Percentiles rank a stretch among this genome's conserved stretches.
These are phyloP conservation scores for Poecilia picta DNA, from an alignment of 2,797 vertebrate species.

Conservation along the genomic window DNA sequence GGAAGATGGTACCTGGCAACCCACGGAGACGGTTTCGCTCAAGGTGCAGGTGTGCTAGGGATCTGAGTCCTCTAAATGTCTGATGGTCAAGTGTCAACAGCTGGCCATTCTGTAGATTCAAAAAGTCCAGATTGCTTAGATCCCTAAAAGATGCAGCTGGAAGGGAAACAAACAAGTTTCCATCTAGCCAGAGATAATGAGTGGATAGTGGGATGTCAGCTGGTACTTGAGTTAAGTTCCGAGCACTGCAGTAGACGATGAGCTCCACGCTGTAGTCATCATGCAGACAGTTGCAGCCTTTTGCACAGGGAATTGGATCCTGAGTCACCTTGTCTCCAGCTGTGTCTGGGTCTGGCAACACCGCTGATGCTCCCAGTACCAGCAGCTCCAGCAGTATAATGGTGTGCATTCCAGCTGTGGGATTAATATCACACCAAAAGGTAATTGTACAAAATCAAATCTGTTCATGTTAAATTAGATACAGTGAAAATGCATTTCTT, in stretches of 20 bases:
- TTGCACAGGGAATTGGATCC: constrained; percentile 82
- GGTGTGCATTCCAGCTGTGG: constrained; percentile 76
- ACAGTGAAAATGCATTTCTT: not conserved
- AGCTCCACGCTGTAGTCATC: constrained; percentile 89
- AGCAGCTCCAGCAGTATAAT: constrained; percentile 73
- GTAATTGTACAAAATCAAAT: not conserved
- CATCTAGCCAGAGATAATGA: constrained; percentile 91
- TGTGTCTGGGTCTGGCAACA: constrained; percentile 68
- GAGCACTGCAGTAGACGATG: constrained; percentile 90
- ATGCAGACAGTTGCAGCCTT: constrained; percentile 83
- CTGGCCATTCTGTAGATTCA: constrained; percentile 91
- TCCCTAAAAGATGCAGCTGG: constrained; percentile 84
- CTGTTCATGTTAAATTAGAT: not conserved
- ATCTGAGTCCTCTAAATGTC: constrained; percentile 85
- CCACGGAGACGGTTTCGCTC: constrained; percentile 87
- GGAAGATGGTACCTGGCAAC: constrained; percentile 83
- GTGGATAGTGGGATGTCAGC: constrained; percentile 78
- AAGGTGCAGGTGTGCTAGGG: constrained; percentile 89
- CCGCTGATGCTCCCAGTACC: constrained; percentile 74
- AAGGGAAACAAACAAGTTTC: constrained; percentile 87
- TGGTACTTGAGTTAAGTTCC: constrained; percentile 86
- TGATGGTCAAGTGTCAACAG: constrained; percentile 85
- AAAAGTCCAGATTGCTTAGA: constrained; percentile 87
- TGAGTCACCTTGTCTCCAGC: constrained; percentile 66
- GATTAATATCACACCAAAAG: constrained; percentile 10